These are phyloP conservation scores for Prietella phreatophila DNA, from an alignment of 2,113 vertebrate species.

Conservation along the genomic window DNA sequence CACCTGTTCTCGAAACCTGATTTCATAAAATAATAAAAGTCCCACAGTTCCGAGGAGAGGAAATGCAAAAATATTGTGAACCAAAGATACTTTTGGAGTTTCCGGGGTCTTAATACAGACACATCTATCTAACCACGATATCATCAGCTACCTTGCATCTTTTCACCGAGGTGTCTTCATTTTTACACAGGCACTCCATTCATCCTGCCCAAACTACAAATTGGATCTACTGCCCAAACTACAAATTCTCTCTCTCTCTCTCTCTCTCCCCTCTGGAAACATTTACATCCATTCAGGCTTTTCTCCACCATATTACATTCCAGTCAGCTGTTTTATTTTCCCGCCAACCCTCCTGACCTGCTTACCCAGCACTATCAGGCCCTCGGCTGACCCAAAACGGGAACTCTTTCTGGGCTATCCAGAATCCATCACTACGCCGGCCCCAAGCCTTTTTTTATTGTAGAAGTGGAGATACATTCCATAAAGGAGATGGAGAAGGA, in stretches of 20 bases:
- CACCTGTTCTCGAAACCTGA: not conserved
- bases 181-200: constrained; percentile 22
- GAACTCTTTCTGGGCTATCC: constrained; percentile 32
- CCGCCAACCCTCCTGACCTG: constrained; percentile 25
- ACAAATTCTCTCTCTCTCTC: not conserved
- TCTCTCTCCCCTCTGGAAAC: not conserved
- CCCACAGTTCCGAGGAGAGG: not conserved
- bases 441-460: constrained; percentile 7
- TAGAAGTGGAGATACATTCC: not conserved
- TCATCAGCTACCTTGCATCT: constrained; percentile 2
- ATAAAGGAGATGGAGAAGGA: not conserved
- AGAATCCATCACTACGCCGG: constrained; percentile 27
- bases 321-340: constrained; percentile 47
- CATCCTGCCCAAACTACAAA: constrained; percentile 36
- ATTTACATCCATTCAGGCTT: not conserved
- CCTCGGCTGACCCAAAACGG: constrained; percentile 41
- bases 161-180: constrained; percentile 10
- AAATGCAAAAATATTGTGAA: not conserved
- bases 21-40: not conserved
- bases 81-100: not conserved
- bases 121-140: not conserved
- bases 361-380: constrained; percentile 49
- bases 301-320: constrained; percentile 29
- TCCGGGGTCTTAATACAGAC: constrained; percentile 1
- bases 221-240: too few species aligned